These are phyloP conservation scores for Macaria notata DNA, from an alignment of 2,888 invertebrate genomes.

Conservation along the genomic window DNA sequence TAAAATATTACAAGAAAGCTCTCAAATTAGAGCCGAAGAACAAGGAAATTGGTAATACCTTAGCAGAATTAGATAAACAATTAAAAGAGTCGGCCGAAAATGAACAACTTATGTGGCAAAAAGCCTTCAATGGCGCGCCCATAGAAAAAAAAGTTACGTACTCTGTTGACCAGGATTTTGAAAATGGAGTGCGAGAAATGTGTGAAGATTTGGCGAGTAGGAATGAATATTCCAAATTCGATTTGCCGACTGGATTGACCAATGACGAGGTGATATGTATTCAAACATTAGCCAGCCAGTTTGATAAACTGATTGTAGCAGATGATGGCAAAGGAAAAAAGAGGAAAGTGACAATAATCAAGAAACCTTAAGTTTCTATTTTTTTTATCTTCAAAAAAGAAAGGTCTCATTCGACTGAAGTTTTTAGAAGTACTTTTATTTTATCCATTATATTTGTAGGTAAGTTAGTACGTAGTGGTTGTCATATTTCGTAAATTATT, in stretches of 20 bases:
- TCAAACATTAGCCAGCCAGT: constrained; percentile 50
- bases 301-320: constrained; percentile 46
- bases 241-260: constrained; percentile 57
- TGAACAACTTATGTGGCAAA: constrained; percentile 65
- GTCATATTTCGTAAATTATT: no score
- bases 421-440: no score
- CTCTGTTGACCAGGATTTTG: constrained; percentile 62
- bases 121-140: constrained; percentile 47
- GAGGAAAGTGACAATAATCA: constrained; percentile 57
- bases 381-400: no score
- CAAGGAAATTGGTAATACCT: constrained; percentile 59
- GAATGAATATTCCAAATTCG: constrained; percentile 55
- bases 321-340: constrained; percentile 53
- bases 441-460: no score
- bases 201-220: constrained; percentile 61
- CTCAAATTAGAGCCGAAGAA: constrained; percentile 70
- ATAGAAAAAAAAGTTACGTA: constrained; percentile 43
- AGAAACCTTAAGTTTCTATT: constrained; percentile 31
- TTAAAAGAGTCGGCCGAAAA: constrained; percentile 41
- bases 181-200: constrained; percentile 56
- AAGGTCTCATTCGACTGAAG: no score
- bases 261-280: constrained; percentile 58
- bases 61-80: constrained; percentile 54
- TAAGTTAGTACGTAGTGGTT: no score
- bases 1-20: constrained; percentile 63